Evolutionary conservation across 2,113 vertebrate species (phyloP), one percentile per base, ranked within the genome.

Genomic region (Tamias sibiricus): DNA sequence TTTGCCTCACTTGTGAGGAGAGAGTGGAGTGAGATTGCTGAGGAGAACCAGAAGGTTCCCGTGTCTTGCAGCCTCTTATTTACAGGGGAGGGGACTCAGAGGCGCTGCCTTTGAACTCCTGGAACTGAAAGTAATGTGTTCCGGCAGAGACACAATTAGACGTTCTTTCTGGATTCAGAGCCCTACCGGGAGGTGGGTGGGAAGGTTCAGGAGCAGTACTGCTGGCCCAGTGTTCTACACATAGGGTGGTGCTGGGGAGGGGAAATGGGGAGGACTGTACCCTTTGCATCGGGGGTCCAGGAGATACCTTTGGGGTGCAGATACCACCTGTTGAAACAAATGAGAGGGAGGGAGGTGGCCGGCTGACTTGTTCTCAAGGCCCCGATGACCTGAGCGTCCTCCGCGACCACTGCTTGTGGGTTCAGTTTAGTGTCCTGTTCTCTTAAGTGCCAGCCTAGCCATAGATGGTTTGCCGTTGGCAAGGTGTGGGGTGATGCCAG

Each of bases 311-410:
- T 49, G 47, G 47, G 47, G 47, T 49, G 47, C 47, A 49, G 47
- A 13, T 68, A 0, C 90, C 95, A 98, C 97, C 96, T 98, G 97
- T 97, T 98, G 97, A 93, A 93, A 80, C 40, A 44, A 77, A n/a
- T 3, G 32, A 40, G 71, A 54, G 59, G 40, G 42, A 32, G 62
- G 82, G 72, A 47, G 64, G 64, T 16, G 54, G 19, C 28, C 44
- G 28, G 30, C 54, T 12, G 24, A 9, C 40, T 76, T 83, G 87
- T 76, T 40, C n/a, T 2, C 19, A 12, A 22, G 44, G 40, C 14
- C 28, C 68, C 1, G 30, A 28, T 57, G 11, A n/a, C 49, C n/a
- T 26, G 12, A 17, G 16, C 24, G 19, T 17, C 26, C 8, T 54
- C 16, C 0, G 1, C 7, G 42, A 4, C 0, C 42, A 47, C 24